These are phyloP conservation scores for Cephus runcator DNA, from an alignment of 2,888 invertebrate genomes.

Conservation along the genomic window DNA sequence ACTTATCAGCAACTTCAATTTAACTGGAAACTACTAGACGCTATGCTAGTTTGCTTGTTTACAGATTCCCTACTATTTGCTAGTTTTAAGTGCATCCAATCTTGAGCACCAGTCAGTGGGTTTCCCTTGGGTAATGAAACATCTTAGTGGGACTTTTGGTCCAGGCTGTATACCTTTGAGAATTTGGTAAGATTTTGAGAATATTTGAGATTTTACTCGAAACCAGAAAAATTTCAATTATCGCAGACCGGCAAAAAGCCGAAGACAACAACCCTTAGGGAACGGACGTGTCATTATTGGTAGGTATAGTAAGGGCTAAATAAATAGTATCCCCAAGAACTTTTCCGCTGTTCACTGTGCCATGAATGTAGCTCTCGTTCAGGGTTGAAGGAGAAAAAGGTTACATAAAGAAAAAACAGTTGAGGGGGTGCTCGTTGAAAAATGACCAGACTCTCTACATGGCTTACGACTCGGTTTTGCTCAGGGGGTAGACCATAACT, in stretches of 20 bases:
- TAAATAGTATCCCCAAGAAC: too few species aligned
- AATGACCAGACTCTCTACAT: not conserved
- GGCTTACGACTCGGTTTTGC: not conserved
- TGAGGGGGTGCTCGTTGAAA: not conserved
- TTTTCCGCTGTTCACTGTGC: not conserved
- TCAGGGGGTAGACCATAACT: not conserved
- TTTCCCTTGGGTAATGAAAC: not conserved
- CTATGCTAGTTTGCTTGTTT: constrained; percentile 29
- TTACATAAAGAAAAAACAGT: not conserved
- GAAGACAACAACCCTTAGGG: too few species aligned
- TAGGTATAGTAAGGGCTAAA: too few species aligned
- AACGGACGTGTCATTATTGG: too few species aligned
- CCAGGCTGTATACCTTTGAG: not conserved
- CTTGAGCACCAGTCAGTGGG: not conserved
- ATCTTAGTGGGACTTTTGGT: not conserved
- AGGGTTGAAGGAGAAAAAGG: not conserved
- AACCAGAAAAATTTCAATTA: too few species aligned
- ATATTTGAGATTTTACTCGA: not conserved
- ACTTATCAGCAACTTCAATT: constrained; percentile 27
- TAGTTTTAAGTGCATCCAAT: constrained; percentile 21
- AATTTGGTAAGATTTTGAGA: not conserved
- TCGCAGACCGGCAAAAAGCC: too few species aligned
- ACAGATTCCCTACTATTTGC: constrained; percentile 26
- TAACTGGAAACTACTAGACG: constrained; percentile 29
- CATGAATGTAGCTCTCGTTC: not conserved